Evolutionary conservation across 2,888 invertebrate genomes (phyloP).

Genomic region (Microctonus hyperodae): DNA sequence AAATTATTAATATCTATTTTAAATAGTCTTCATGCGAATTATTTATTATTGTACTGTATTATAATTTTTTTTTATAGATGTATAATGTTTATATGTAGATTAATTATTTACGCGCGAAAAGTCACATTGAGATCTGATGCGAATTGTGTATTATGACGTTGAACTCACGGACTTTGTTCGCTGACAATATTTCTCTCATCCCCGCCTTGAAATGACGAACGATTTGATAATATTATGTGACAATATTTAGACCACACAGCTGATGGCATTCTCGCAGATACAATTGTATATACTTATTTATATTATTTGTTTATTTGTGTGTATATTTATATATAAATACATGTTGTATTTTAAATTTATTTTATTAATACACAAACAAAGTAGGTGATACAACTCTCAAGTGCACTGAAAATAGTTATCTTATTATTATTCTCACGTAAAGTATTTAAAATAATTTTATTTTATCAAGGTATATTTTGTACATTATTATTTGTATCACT

Average conservation of each 20-base stretch:
- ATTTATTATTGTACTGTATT: background rate
- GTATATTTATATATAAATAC: slow-evolving; percentile 1
- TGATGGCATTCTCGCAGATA: background rate
- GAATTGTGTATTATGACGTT: background rate
- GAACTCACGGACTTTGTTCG: background rate
- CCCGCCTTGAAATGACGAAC: background rate
- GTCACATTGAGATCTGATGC: background rate
- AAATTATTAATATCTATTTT: background rate
- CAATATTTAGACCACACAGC: slow-evolving; percentile 23
- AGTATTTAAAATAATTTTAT: background rate
- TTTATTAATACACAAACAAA: slow-evolving; percentile 7
- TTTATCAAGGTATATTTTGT: background rate
- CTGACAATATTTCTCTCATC: background rate
- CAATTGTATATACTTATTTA: background rate
- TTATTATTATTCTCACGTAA: background rate
- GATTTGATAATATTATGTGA: background rate
- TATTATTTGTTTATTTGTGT: background rate
- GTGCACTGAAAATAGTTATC: slow-evolving; percentile 15
- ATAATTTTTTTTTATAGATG: too few species aligned
- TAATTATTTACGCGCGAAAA: background rate
- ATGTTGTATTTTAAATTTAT: background rate
- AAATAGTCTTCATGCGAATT: background rate
- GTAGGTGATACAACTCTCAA: slow-evolving; percentile 13
- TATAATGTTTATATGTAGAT: too few species aligned
- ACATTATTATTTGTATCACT: too few species aligned